These are phyloP conservation scores for Chelidonichthys spinosus DNA, from an alignment of 2,797 vertebrate genomes.

Conservation along the genomic window DNA sequence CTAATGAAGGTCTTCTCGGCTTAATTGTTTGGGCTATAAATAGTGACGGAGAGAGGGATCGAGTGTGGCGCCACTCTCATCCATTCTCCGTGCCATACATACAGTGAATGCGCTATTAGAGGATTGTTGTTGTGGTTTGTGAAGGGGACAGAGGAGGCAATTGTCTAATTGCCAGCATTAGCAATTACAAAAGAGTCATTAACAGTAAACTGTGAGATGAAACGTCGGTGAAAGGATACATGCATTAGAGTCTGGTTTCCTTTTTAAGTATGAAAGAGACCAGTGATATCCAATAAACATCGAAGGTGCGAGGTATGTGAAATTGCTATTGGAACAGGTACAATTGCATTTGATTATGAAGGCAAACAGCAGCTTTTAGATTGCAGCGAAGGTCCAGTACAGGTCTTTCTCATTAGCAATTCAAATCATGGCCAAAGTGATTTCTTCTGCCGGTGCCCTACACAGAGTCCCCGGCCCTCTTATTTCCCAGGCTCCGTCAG, in stretches of 20 bases:
- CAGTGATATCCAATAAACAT: constrained; percentile 32
- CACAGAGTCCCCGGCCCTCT: constrained; percentile 38
- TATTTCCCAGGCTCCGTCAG: constrained; percentile 51
- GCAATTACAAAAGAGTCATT: constrained; percentile 65
- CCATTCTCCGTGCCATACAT: constrained; percentile 50
- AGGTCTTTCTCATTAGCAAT: constrained; percentile 67
- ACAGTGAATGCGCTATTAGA: constrained; percentile 46
- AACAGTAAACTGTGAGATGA: constrained; percentile 54
- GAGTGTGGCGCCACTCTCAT: constrained; percentile 47
- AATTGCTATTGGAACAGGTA: constrained; percentile 20
- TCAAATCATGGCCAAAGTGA: constrained; percentile 63
- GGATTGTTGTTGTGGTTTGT: constrained; percentile 57
- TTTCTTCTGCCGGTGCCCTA: constrained; percentile 41
- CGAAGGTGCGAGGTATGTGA: constrained; percentile 14
- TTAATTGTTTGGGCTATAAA: constrained; percentile 88
- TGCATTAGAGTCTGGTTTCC: constrained; percentile 1
- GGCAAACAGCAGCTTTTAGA: constrained; percentile 51
- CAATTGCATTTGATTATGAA: constrained; percentile 40
- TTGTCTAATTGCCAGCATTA: constrained; percentile 65
- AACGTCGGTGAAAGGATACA: constrained; percentile 39
- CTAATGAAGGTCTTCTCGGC: constrained; percentile 87
- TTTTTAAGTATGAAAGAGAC: constrained; percentile 25
- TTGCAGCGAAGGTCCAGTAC: constrained; percentile 29
- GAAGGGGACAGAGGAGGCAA: constrained; percentile 55
- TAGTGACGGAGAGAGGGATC: constrained; percentile 74